Evolutionary conservation across 2,888 invertebrate species (phyloP), one percentile per base, ranked within the genome.

Genomic region (Sinodicranocentrus sp.): DNA sequence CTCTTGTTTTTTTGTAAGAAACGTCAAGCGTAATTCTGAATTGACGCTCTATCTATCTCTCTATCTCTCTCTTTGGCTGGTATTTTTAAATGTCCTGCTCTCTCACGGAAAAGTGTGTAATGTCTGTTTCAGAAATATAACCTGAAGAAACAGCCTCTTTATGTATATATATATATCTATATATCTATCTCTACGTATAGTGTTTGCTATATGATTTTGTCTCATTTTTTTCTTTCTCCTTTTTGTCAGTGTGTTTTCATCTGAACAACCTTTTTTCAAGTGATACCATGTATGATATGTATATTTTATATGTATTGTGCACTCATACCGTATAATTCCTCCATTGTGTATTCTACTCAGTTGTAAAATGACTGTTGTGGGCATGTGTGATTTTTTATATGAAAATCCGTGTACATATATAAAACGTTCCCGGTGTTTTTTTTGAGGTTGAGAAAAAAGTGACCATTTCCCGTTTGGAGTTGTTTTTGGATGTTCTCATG

Each of bases 91-190:
- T 65, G 63, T 76, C n/a, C 21, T 65, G 52, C 52, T 44, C 61
- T 61, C 21, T 23, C 43, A 57, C 13, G 13, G 17, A 28, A 63
- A 63, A 26, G 13, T n/a, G 21, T 59, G 19, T 43, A 19, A 23
- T 39, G 78, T 63, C 78, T 78, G 78, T 78, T 78, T 78, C 78
- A 78, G 63, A 78, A 78, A 78, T 78, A 78, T 78, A 63, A 70
- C 78, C 78, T 78, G 78, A 78, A 17, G 61, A 78, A 78, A 78
- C 78, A 78, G 71, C 39, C 78, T 71, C 57, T 72, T 28, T 63
- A 3, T 33, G n/a, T 48, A 5, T 48, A 48, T 48, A 10, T n/a
- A 6, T 48, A 2, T 48, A 6, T 48, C 48, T 48, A 3, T 48
- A 5, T 48, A 6, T 48, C 13, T 48, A n/a, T 48, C 48, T 48